Base-by-base conservation (phyloP, 2,113 vertebrate genomes). In the Psittacula cyanocephala region DNA sequence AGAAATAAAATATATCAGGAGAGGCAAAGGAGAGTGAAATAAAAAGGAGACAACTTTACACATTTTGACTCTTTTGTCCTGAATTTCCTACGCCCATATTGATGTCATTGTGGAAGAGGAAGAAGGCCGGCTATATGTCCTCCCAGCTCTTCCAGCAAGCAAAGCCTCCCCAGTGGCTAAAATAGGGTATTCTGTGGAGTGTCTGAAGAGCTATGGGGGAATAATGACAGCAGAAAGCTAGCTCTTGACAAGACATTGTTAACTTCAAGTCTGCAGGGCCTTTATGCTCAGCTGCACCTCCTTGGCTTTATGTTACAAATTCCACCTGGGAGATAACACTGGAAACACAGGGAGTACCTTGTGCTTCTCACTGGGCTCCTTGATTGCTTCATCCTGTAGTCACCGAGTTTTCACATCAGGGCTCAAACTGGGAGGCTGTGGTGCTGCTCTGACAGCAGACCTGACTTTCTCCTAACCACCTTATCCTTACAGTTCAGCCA, bases 281-380 rank as follows among this genome's bases (percentile, higher is more conserved):
- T 44, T 55, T 43, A 24, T 70, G 24, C 49, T 89, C 71, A 88
- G 33, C 84, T 92, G 37, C 53, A 47, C 10, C 23, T 79, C 28
- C 19, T 85, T 2, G 1, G 31, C 70, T 47, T 39, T 70, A 0
- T 22, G 19, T 65, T 64, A 62, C 16, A 13, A 37, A 49, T 74
- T 60, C 41, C 43, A 81, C 52, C 44, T 72, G n/a, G 35, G 71
- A 74, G 28, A 33, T 47, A 62, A 43, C 0, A 0, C 35, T 50
- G 74, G 47, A n/a, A 59, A 53, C 0, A 0, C 6, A 49, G 10
- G 31, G 41, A 77, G 12, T 43, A 13, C 52, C 33, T 23, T 24
- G 22, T 59, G n/a, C 57, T 59, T 59, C n/a, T 59, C 57, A 10
- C 16, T 35, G 22, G 33, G n/a, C 33, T 74, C 9, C 37, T 68